These are phyloP conservation scores for Nezara viridula DNA, from an alignment of 2,888 invertebrate genomes.

Conservation along the genomic window DNA sequence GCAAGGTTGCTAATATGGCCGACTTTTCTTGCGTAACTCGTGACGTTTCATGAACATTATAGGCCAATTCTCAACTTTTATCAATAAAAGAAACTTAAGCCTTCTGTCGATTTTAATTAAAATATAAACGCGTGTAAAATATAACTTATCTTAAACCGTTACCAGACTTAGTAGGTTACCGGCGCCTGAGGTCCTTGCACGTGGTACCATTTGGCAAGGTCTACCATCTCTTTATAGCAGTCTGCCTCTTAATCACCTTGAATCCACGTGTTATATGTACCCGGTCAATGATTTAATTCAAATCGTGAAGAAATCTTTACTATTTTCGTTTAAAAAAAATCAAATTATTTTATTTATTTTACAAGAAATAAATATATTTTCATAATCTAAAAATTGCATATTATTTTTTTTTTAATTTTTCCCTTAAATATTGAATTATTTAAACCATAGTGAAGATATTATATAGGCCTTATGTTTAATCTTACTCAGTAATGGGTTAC, in stretches of 20 bases:
- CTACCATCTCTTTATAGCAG: neutral
- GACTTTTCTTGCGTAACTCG: constrained; percentile 27
- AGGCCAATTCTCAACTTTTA: neutral
- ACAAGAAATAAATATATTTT: too few relatives aligned
- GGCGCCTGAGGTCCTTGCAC: neutral
- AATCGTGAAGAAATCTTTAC: too few relatives aligned
- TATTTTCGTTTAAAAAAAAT: too few relatives aligned
- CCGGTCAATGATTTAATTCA: neutral
- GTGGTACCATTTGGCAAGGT: neutral
- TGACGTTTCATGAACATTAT: constrained; percentile 45
- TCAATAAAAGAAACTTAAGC: neutral
- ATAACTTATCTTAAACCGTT: neutral
- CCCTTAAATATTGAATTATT: too few relatives aligned
- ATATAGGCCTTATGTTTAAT: too few relatives aligned
- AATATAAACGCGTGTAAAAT: neutral
- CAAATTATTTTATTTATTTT: too few relatives aligned
- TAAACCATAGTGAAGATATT: too few relatives aligned
- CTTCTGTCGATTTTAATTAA: neutral
- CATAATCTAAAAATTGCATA: too few relatives aligned
- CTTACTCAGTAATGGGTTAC: neutral
- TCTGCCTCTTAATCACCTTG: neutral
- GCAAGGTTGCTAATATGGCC: constrained; percentile 58
- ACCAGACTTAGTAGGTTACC: neutral
- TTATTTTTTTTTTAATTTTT: too few relatives aligned
- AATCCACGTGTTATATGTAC: neutral